Evolutionary conservation across 2,113 vertebrate genomes (phyloP).

Genomic region (Malaclemys terrapin): DNA sequence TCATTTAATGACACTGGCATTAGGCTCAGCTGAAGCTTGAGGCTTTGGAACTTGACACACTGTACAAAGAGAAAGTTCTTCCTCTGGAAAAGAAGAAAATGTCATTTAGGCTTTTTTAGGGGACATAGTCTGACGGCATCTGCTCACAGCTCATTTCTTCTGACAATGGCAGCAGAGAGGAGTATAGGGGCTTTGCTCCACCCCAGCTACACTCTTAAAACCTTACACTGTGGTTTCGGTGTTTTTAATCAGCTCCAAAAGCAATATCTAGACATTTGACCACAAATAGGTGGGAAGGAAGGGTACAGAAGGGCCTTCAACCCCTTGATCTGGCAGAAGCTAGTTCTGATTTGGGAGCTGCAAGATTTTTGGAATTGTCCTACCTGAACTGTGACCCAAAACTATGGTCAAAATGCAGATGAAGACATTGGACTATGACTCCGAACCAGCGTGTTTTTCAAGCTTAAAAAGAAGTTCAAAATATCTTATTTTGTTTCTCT

Average conservation of each 20-base stretch:
- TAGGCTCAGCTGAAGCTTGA: conserved; percentile 56
- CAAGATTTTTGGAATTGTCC: neutral
- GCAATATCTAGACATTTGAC: neutral
- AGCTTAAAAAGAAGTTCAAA: neutral
- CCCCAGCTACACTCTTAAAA: conserved; percentile 35
- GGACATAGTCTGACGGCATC: neutral
- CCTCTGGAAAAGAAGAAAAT: conserved; percentile 58
- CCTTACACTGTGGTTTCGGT: conserved; percentile 15
- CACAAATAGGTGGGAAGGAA: neutral
- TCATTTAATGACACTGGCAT: conserved; percentile 24
- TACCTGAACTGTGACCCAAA: neutral
- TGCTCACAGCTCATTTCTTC: conserved; percentile 63
- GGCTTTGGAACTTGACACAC: conserved; percentile 53
- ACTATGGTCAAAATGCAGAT: neutral
- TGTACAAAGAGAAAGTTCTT: conserved; percentile 65
- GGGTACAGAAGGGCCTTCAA: neutral
- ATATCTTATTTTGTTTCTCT: neutral
- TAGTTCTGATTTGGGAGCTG: neutral
- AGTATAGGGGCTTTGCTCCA: neutral
- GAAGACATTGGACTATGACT: neutral
- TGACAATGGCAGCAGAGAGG: conserved; percentile 9
- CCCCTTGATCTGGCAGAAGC: conserved; percentile 15
- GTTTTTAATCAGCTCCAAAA: neutral
- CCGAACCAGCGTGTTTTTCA: rapidly evolving
- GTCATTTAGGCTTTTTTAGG: conserved; percentile 28